Evolutionary conservation across 2,888 invertebrate species (phyloP).

Genomic region (Linnaemya tessellans): DNA sequence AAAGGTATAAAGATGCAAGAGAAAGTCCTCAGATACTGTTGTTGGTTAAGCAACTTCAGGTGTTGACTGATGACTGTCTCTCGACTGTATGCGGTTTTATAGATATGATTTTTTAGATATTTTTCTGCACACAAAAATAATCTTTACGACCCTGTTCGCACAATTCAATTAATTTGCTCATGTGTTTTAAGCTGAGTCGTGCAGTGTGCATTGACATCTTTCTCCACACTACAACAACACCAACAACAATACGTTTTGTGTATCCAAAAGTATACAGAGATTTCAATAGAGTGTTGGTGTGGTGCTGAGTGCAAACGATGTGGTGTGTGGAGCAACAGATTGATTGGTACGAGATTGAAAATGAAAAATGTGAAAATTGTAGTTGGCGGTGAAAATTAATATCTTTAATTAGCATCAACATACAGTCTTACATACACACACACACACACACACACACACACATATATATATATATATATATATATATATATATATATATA

Average conservation of each 20-base stretch:
- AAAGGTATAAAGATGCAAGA: background rate
- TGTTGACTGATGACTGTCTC: conserved; percentile 46
- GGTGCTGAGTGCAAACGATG: conserved; percentile 39
- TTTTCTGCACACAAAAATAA: background rate
- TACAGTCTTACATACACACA: background rate
- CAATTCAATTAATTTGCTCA: background rate
- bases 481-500: background rate
- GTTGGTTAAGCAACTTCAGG: conserved; percentile 59
- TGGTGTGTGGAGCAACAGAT: background rate
- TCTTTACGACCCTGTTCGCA: background rate
- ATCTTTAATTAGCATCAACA: conserved; percentile 1
- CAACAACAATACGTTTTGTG: background rate
- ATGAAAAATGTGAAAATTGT: conserved; percentile 24
- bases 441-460: too few relatives aligned
- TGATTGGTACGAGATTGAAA: background rate
- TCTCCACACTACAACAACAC: conserved; percentile 27
- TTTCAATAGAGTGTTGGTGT: conserved; percentile 12
- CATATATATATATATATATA: too few relatives aligned
- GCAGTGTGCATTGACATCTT: conserved; percentile 32
- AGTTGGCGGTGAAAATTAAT: conserved; percentile 43
- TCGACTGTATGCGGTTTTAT: conserved; percentile 63
- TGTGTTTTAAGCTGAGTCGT: conserved; percentile 36
- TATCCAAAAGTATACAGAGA: background rate
- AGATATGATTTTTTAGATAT: conserved; percentile 35
- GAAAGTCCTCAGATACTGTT: conserved; percentile 50